Base-by-base conservation (phyloP, 2,797 vertebrate species). In the Poecilia wingei region DNA sequence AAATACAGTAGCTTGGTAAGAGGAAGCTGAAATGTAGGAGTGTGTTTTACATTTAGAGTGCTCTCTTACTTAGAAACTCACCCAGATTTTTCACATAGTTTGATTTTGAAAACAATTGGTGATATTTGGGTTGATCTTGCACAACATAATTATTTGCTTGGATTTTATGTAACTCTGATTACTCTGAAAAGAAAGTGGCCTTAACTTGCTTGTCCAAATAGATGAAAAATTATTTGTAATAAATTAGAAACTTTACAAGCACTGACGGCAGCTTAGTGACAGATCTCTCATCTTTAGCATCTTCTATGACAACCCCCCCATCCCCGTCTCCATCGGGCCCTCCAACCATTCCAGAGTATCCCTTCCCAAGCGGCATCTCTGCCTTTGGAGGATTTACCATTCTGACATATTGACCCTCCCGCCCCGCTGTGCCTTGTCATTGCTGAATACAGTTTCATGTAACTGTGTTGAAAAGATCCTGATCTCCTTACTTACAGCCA, bases 301-400 rank as follows among this genome's bases (percentile, higher is more conserved):
- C 80, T 53, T 51, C 41, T 77, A 55, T 46, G 20, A 49, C 36
- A 4, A 36, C 3, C 36, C 74, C 55, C 55, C 53, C 39, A 41
- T 3, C 36, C 3, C 8, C 20, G 6, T 68, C 61, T 39, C 33
- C 16, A 22, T 22, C 2, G 16, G 77, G 70, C 49, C 79, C 86
- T 66, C 85, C 59, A 69, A 81, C 83, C 71, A 78, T 75, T 81
- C 76, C 82, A 78, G 82, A 76, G 79, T 81, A 77, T 82, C 74
- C 86, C 81, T 69, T 70, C 14, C 25, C n/a, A 43, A 66, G 72
- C 74, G 83, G 80, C 87, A 87, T 91, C 81, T 75, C 71, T 81
- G 78, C n/a, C 78, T 80, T 72, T 70, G 70, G 72, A 77, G 84
- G 75, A 81, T 77, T 81, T 74, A 79, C 83, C 82, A 78, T 83